phyloP scores from a whole-genome alignment of 2,888 invertebrate genomes.

The Leptinotarsa peninsularis region DNA sequence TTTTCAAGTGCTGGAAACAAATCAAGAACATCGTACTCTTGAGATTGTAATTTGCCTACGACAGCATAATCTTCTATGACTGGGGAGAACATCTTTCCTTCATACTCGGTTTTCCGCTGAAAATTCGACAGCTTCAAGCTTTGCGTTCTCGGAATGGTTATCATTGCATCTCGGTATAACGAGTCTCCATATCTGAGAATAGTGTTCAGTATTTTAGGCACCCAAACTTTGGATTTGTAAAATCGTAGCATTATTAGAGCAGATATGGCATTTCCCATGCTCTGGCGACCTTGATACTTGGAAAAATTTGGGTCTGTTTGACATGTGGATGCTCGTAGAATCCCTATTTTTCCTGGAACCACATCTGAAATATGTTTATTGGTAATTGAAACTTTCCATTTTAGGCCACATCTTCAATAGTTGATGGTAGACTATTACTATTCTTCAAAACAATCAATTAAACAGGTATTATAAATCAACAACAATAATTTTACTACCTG shows the following conservation, averaged over 20 bases:
- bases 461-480: no score
- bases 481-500: no score
- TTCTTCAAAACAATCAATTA: no score
- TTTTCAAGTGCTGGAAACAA: conserved; percentile 61
- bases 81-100: conserved; percentile 55
- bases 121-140: conserved; percentile 50
- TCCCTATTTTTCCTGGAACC: conserved; percentile 56
- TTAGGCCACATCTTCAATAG: no score
- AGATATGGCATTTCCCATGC: conserved; percentile 62
- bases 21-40: conserved; percentile 57
- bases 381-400: no score
- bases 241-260: conserved; percentile 63
- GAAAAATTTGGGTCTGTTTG: conserved; percentile 61
- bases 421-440: no score
- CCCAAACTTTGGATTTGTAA: conserved; percentile 63
- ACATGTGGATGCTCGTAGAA: conserved; percentile 61
- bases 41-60: conserved; percentile 61
- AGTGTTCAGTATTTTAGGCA: conserved; percentile 60
- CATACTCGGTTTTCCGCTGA: conserved; percentile 54
- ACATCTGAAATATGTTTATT: conserved; percentile 46
- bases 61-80: conserved; percentile 58
- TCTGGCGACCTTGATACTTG: conserved; percentile 57
- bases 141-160: conserved; percentile 48
- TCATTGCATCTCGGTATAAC: conserved; percentile 59
- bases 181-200: conserved; percentile 62